phyloP scores from a whole-genome alignment of 2,113 vertebrate genomes.

The Etheostoma cragini region DNA sequence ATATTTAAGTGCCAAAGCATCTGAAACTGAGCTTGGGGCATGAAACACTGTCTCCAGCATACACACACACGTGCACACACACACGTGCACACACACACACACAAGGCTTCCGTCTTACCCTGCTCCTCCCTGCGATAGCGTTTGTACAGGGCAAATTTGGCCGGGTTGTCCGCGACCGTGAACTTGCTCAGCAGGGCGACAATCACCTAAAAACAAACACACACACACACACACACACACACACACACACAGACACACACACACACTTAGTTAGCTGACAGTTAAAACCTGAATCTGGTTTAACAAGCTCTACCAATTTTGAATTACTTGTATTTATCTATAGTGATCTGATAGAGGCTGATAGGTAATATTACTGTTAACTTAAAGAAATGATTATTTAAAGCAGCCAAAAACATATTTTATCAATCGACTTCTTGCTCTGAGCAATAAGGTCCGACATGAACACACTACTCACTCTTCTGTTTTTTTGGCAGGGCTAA shows the following conservation, averaged over 20 bases:
- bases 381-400: not conserved
- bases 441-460: too few relatives aligned
- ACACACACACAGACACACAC: not conserved
- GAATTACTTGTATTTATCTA: not conserved
- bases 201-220: conserved; percentile 86
- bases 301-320: not conserved
- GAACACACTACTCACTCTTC: not conserved
- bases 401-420: not conserved
- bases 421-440: too few relatives aligned
- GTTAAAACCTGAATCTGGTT: not conserved
- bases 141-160: conserved; percentile 97
- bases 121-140: conserved; percentile 93
- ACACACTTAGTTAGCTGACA: not conserved
- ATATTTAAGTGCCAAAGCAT: conserved; percentile 29
- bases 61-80: not conserved
- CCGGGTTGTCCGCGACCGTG: conserved; percentile 93
- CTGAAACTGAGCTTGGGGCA: conserved; percentile 31
- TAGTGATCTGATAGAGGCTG: not conserved
- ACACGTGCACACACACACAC: not conserved
- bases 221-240: not conserved
- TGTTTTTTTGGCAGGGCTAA: not conserved
- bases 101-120: conserved; percentile 81
- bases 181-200: conserved; percentile 95
- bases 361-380: not conserved
- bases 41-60: conserved; percentile 28